Conservation (phyloP, 2,797 vertebrate genomes). For the Sebastes hubbsi region DNA sequence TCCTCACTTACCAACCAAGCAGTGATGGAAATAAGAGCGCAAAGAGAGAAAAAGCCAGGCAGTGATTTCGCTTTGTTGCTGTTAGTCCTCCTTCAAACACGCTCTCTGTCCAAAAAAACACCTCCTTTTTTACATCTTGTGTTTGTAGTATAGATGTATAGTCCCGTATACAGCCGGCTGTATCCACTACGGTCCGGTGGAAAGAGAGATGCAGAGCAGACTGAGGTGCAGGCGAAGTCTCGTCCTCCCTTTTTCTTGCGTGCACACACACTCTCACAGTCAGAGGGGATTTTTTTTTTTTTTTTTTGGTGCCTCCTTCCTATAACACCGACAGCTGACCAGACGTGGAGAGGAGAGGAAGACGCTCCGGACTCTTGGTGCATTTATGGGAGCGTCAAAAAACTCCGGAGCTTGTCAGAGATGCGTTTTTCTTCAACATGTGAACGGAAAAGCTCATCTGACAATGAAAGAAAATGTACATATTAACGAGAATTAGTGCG, state of each 20-base stretch:
- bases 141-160: not conserved
- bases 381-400: constrained; percentile 6
- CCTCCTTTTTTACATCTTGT: constrained; percentile 41
- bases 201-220: constrained; percentile 61
- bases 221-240: constrained; percentile 56
- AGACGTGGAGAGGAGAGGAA: constrained; percentile 5
- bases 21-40: constrained; percentile 30
- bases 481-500: not conserved
- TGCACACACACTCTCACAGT: constrained; percentile 26
- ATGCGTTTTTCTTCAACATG: constrained; percentile 7
- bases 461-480: not conserved
- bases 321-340: constrained; percentile 3
- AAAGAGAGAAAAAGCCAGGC: constrained; percentile 18
- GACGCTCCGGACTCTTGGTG: constrained; percentile 21
- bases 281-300: not conserved
- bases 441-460: not conserved
- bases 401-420: constrained; percentile 14
- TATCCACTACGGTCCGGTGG: constrained; percentile 61
- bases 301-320: constrained; percentile 19
- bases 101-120: not conserved
- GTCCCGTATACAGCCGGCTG: constrained; percentile 19
- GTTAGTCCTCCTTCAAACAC: constrained; percentile 12
- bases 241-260: constrained; percentile 8
- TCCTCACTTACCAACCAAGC: constrained; percentile 42
- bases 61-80: constrained; percentile 33